These are phyloP conservation scores for Brachionus plicatilis DNA, from an alignment of 1,140 invertebrate species.

Conservation along the genomic window DNA sequence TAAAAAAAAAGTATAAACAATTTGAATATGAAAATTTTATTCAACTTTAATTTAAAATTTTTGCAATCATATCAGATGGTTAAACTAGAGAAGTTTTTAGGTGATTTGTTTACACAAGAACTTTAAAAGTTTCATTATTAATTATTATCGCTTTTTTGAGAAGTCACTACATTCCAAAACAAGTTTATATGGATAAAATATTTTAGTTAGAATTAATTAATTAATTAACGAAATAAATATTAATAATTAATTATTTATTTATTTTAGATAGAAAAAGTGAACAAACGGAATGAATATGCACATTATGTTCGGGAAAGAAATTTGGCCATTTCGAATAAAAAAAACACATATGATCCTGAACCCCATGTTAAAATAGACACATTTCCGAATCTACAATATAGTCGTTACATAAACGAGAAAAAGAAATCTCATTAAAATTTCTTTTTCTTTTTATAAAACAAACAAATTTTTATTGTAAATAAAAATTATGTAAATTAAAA, in stretches of 20 bases:
- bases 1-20: neutral
- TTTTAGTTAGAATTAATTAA: neutral
- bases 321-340: neutral
- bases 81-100: neutral
- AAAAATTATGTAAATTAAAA: neutral
- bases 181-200: too few species aligned
- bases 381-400: neutral
- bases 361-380: neutral
- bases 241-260: neutral
- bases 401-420: neutral
- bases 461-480: neutral
- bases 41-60: neutral
- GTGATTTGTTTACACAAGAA: neutral
- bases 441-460: neutral
- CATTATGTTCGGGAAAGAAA: constrained; percentile 8
- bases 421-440: neutral
- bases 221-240: neutral
- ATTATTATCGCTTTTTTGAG: neutral
- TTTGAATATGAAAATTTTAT: neutral
- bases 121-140: neutral
- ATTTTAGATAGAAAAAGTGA: constrained; percentile 22
- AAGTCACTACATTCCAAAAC: neutral
- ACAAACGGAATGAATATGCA: neutral
- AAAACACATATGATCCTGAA: constrained; percentile 1
- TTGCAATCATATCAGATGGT: neutral